These are phyloP conservation scores for Heliconius hewitsoni DNA, from an alignment of 1,140 invertebrate species.

Conservation along the genomic window DNA sequence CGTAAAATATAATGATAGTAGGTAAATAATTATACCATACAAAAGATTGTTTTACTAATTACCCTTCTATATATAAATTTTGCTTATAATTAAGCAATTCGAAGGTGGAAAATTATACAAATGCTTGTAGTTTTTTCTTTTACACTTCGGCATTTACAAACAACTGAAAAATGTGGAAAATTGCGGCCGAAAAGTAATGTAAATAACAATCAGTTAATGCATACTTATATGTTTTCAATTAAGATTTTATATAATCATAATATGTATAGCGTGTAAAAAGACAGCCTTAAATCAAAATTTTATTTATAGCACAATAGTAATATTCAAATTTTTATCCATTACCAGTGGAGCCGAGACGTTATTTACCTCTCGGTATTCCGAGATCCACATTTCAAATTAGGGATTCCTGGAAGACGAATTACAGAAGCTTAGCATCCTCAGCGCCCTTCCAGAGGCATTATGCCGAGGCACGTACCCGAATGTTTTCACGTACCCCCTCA, in stretches of 20 bases:
- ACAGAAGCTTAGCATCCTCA: slow-evolving; percentile 71
- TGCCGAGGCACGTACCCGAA: slow-evolving; percentile 77
- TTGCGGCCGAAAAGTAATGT: neutral
- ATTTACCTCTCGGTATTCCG: slow-evolving; percentile 54
- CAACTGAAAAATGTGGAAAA: neutral
- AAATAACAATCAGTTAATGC: too few relatives aligned
- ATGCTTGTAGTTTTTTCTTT: neutral
- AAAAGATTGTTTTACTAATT: too few relatives aligned
- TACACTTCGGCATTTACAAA: neutral
- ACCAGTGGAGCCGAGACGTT: slow-evolving; percentile 10
- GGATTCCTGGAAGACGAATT: slow-evolving; percentile 80
- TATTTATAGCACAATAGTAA: slow-evolving; percentile 1
- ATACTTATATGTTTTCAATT: neutral
- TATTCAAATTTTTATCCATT: slow-evolving; percentile 11
- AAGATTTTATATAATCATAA: neutral
- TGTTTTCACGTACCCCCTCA: slow-evolving; percentile 77
- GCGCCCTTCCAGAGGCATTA: slow-evolving; percentile 75
- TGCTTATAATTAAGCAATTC: neutral
- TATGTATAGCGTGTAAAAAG: too few relatives aligned
- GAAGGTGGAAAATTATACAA: neutral
- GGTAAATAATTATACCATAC: neutral
- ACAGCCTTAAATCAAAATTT: neutral
- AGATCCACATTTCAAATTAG: slow-evolving; percentile 80
- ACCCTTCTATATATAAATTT: neutral
- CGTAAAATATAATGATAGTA: too few relatives aligned